Percentiles rank a stretch among this genome's conserved stretches.
Conservation (phyloP, 1,140 invertebrate genomes). For the Macrotrachela quadricornifera region DNA sequence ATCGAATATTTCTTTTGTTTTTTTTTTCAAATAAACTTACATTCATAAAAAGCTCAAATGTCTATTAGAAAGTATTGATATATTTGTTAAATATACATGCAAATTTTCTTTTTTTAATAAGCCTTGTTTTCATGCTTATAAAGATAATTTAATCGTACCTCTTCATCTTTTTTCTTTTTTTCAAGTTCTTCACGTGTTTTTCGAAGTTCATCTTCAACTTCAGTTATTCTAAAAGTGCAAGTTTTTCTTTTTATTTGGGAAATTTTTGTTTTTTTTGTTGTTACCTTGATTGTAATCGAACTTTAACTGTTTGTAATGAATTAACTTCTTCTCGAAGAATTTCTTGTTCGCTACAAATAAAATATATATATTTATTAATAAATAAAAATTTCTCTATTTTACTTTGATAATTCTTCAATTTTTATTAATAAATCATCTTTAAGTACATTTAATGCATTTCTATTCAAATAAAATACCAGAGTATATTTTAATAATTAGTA, state of each 20-base stretch:
- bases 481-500: slow-evolving; percentile 13
- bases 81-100: too few species aligned
- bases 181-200: slow-evolving; percentile 54
- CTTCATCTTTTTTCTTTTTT: slow-evolving; percentile 27
- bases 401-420: slow-evolving; percentile 84
- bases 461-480: slow-evolving; percentile 26
- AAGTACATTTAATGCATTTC: slow-evolving; percentile 94
- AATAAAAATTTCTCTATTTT: slow-evolving; percentile 13
- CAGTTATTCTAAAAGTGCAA: slow-evolving; percentile 41
- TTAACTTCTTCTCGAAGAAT: slow-evolving; percentile 78
- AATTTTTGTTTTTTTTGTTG: too few species aligned
- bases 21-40: too few species aligned
- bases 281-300: slow-evolving; percentile 40
- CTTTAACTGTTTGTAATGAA: slow-evolving; percentile 56
- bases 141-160: too few species aligned
- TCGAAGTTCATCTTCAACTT: slow-evolving; percentile 75
- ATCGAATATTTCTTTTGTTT: too few species aligned
- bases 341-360: slow-evolving; percentile 57
- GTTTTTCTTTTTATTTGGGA: too few species aligned
- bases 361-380: slow-evolving; percentile 11
- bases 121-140: too few species aligned
- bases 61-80: too few species aligned
- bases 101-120: too few species aligned
- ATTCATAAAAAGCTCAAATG: too few species aligned
- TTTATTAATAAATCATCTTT: slow-evolving; percentile 97